Percentiles rank a stretch among this genome's conserved stretches.
Evolutionary conservation across 2,797 vertebrate species (phyloP).

Genomic region (Pseudomugil tenellus): DNA sequence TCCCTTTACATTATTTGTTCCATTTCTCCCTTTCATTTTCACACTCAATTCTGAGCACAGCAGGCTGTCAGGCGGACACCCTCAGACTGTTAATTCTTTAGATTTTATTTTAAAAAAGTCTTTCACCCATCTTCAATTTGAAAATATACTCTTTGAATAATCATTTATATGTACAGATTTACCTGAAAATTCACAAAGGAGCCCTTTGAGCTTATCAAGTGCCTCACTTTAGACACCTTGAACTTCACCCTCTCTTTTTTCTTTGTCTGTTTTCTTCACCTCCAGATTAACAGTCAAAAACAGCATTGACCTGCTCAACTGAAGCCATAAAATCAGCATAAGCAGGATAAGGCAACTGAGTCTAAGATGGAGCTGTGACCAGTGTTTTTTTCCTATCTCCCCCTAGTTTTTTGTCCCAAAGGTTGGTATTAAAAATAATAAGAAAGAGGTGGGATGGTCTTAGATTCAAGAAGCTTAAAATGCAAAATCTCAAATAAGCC

Average conservation of each 20-base stretch:
- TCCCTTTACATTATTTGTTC: conserved; percentile 86
- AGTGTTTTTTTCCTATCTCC: conserved; percentile 54
- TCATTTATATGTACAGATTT: conserved; percentile 50
- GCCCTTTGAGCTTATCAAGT: conserved; percentile 17
- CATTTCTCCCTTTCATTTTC: conserved; percentile 79
- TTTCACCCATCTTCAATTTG: conserved; percentile 47
- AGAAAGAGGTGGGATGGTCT: conserved; percentile 87
- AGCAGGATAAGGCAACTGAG: conserved; percentile 74
- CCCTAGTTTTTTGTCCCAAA: conserved; percentile 81
- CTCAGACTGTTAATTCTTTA: conserved; percentile 69
- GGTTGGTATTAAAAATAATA: conserved; percentile 86
- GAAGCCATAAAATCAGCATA: conserved; percentile 66
- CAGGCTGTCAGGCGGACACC: conserved; percentile 74
- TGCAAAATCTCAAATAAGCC: conserved; percentile 86
- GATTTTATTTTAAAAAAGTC: conserved; percentile 33
- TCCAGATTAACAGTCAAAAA: conserved; percentile 48
- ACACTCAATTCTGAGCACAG: conserved; percentile 76
- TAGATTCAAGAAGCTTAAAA: conserved; percentile 89
- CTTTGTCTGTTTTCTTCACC: conserved; percentile 44
- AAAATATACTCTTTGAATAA: conserved; percentile 54
- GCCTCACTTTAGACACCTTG: conserved; percentile 41
- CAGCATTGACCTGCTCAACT: conserved; percentile 64
- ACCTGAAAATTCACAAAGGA: conserved; percentile 35
- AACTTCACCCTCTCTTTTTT: conserved; percentile 49
- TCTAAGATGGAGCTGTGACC: conserved; percentile 82